Percentiles rank a stretch among this genome's conserved stretches.
These are phyloP conservation scores for Herpetotheres cachinnans DNA, from an alignment of 2,113 vertebrate genomes.

Conservation along the genomic window DNA sequence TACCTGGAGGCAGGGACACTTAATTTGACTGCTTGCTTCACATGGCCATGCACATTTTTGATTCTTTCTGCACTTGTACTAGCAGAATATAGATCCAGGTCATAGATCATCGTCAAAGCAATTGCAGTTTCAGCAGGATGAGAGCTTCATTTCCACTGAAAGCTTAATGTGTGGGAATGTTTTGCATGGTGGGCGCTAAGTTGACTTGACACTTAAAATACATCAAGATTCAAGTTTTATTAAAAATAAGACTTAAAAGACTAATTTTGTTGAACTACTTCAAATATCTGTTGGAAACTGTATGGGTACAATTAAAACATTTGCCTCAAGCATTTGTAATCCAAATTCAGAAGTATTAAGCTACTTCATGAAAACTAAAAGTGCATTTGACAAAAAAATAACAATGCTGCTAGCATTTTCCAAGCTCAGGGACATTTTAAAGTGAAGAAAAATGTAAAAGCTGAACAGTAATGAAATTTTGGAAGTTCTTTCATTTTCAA, in stretches of 20 bases:
- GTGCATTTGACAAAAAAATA: not conserved
- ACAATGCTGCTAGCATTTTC: not conserved
- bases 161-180: not conserved
- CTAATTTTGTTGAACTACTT: not conserved
- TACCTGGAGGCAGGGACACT: not conserved
- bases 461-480: not conserved
- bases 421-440: not conserved
- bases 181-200: not conserved
- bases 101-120: not conserved
- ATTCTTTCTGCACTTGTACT: not conserved
- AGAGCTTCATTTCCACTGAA: not conserved
- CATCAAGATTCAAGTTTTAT: constrained; percentile 2
- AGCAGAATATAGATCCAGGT: not conserved
- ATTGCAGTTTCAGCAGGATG: not conserved
- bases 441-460: not conserved
- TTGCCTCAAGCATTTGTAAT: not conserved
- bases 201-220: not conserved
- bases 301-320: constrained; percentile 7
- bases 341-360: not conserved
- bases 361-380: not conserved
- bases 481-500: not conserved
- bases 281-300: not conserved
- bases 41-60: not conserved
- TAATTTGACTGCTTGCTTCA: not conserved
- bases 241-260: not conserved